phyloP scores from a whole-genome alignment of 2,113 vertebrate genomes.

The Indicator maculatus region DNA sequence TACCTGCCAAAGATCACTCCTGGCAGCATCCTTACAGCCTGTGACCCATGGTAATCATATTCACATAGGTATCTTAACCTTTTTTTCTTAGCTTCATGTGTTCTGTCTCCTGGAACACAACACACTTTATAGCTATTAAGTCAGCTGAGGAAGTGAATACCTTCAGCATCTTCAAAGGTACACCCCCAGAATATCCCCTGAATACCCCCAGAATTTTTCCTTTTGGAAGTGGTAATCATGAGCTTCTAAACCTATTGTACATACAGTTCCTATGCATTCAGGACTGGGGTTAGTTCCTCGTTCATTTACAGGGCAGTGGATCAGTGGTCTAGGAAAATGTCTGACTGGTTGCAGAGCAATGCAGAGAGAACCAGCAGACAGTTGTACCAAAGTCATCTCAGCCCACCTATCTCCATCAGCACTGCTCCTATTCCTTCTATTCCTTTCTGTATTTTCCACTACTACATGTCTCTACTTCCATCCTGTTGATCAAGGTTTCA shows the following conservation, averaged over 20 bases:
- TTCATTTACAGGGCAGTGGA: not conserved
- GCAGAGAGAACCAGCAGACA: not conserved
- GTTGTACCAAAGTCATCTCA: not conserved
- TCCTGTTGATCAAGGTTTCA: not conserved
- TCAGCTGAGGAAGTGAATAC: not conserved
- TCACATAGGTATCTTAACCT: not conserved
- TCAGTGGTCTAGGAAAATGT: not conserved
- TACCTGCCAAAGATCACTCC: not conserved
- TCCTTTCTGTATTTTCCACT: not conserved
- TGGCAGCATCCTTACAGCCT: not conserved
- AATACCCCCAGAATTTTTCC: not conserved
- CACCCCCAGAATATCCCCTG: not conserved
- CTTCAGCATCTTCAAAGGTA: not conserved
- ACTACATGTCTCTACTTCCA: not conserved
- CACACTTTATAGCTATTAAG: not conserved
- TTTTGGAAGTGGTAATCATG: not conserved
- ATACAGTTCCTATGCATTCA: not conserved
- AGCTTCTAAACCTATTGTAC: not conserved
- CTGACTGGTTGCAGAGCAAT: not conserved
- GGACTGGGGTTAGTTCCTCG: not conserved
- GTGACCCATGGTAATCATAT: not conserved
- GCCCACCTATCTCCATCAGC: not conserved
- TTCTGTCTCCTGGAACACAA: not conserved
- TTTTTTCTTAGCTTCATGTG: not conserved
- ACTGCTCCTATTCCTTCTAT: not conserved